Conservation (phyloP, 2,113 vertebrate species). For the Malurus elegans region DNA sequence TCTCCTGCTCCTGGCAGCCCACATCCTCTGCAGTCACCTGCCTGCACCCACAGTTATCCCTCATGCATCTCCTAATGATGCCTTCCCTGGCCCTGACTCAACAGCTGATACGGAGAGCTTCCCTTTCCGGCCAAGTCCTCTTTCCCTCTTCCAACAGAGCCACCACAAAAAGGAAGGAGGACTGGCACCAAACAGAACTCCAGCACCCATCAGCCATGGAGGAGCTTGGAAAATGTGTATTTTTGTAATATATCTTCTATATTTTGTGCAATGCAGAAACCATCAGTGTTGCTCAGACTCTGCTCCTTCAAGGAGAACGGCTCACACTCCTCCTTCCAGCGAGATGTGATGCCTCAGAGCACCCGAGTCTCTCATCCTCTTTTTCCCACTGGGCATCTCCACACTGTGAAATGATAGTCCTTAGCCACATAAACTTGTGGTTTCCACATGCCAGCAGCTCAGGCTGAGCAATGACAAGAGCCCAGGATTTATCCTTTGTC, state of each 20-base stretch:
- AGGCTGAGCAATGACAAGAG: not conserved
- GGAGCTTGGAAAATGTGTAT: not conserved
- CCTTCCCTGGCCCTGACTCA: not conserved
- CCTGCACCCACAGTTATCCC: not conserved
- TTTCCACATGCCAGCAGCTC: not conserved
- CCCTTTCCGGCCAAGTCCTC: not conserved
- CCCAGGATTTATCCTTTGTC: not conserved
- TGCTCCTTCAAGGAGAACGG: not conserved
- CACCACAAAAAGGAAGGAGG: not conserved
- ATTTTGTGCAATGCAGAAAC: not conserved
- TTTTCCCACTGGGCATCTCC: not conserved
- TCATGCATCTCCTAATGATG: not conserved
- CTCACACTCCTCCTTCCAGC: not conserved
- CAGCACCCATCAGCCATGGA: not conserved
- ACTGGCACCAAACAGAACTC: not conserved
- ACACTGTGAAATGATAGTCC: not conserved
- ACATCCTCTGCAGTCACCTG: not conserved
- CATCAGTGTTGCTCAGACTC: not conserved
- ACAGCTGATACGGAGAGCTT: not conserved
- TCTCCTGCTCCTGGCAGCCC: not conserved
- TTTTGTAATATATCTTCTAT: not conserved
- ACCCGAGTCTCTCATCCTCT: accelerated
- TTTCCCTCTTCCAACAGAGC: not conserved
- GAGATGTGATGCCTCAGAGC: not conserved
- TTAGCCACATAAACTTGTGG: not conserved